Evolutionary conservation across 2,888 invertebrate species (phyloP), one percentile per base, ranked within the genome.

Genomic region (Galeopsomyia nigrocyanea): DNA sequence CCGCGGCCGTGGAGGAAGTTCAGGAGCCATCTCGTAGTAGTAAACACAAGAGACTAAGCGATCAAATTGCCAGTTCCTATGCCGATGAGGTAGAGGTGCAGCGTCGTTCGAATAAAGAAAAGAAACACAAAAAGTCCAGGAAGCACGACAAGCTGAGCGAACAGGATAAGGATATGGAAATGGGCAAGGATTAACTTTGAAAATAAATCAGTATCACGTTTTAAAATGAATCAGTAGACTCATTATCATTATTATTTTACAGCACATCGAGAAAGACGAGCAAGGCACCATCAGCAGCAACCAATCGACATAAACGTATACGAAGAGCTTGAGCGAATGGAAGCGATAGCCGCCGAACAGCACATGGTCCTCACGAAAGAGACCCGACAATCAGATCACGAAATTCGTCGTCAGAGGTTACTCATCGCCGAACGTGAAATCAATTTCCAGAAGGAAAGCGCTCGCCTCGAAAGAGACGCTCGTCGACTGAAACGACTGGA

Each of bases 361-460:
- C 53, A 53, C 53, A 53, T 53, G 17, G 53, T 39, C 10, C 39
- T 39, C 13, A 39, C 39, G 39, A 39, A 39, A 13, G 39, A 39
- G 13, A 39, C 39, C 39, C 39, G 39, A 39, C 39, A 39, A 39
- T 9, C 83, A 0, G 87, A 87, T 64, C 84, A 87, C 19, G 83
- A 86, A 55, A 80, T 87, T 57, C 80, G 87, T n/a, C 49, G 17
- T 77, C 75, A n/a, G 56, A 83, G 84, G 55, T 78, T 85, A 16
- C 69, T 85, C 62, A 84, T 84, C 74, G 85, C 85, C 0, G 85
- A 85, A 31, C 79, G 94, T 47, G 92, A 94, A 87, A 93, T 92
- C 90, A 92, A 92, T 3, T 90, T 93, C 79, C 90, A 94, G 13
- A 53, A 19, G 13, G 53, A 53, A 53, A 53, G 53, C 53, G 21